Percentiles rank a stretch among this genome's conserved stretches.
Conservation (phyloP, 2,888 invertebrate genomes). For the Orchesellides sinensis region DNA sequence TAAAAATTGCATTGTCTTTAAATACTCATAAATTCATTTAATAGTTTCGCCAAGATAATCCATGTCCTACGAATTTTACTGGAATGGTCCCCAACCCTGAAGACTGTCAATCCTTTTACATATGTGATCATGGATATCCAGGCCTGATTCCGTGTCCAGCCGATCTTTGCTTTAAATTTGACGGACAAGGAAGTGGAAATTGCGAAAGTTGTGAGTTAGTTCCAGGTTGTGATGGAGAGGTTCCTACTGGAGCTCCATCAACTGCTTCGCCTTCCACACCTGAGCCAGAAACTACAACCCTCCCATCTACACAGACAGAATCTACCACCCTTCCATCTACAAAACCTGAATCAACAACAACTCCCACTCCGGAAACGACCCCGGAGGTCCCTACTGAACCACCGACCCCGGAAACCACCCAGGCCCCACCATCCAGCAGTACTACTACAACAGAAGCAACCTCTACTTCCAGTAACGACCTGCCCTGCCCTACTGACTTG, state of each 20-base stretch:
- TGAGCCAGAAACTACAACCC: conserved; percentile 13
- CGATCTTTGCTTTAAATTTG: conserved; percentile 16
- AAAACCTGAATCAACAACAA: background rate
- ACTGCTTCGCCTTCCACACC: too few species aligned
- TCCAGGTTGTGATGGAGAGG: conserved; percentile 39
- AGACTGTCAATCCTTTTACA: conserved; percentile 44
- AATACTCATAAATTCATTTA: too few species aligned
- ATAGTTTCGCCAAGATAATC: background rate
- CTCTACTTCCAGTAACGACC: conserved; percentile 10
- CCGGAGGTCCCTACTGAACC: background rate
- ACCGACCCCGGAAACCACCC: conserved; percentile 14
- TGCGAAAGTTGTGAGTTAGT: conserved; percentile 35
- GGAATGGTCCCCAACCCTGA: conserved; percentile 25
- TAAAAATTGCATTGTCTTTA: too few species aligned
- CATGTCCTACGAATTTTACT: conserved; percentile 45
- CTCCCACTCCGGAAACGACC: background rate
- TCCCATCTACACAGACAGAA: background rate
- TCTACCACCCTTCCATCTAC: background rate
- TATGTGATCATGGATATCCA: conserved; percentile 26
- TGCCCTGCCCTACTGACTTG: conserved; percentile 27
- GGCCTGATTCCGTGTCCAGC: conserved; percentile 17
- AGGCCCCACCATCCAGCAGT: background rate
- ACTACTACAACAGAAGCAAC: background rate
- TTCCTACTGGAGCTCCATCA: background rate
- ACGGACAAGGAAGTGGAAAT: background rate